Conservation (phyloP, 2,888 invertebrate species). For the Drosophila mercatorum region DNA sequence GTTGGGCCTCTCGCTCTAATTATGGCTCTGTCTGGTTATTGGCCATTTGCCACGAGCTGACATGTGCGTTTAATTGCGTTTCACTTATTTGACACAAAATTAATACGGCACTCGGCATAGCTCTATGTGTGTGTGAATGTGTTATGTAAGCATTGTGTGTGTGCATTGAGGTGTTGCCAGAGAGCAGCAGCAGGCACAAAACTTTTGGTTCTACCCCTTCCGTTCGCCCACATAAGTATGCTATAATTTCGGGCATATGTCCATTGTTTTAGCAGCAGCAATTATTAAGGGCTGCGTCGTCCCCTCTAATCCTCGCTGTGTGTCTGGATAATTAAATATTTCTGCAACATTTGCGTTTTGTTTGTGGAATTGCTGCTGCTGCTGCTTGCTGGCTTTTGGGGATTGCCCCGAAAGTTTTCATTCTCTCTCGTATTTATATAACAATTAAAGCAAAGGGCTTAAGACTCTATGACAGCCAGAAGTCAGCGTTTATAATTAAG, state of each 20-base stretch:
- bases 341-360: constrained; percentile 72
- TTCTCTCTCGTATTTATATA: constrained; percentile 7
- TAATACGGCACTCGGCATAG: constrained; percentile 64
- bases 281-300: constrained; percentile 28
- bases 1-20: not conserved
- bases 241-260: constrained; percentile 57
- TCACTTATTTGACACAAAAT: constrained; percentile 81
- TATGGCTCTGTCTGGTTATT: constrained; percentile 54
- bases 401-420: not conserved
- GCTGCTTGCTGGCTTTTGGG: constrained; percentile 5
- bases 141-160: constrained; percentile 17
- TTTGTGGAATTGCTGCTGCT: not conserved
- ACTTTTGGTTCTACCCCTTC: constrained; percentile 13
- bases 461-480: not conserved
- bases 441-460: constrained; percentile 2
- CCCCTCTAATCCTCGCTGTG: constrained; percentile 1
- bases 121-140: not conserved
- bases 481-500: constrained; percentile 18
- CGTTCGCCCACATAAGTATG: constrained; percentile 54
- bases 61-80: constrained; percentile 81
- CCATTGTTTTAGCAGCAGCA: constrained; percentile 34
- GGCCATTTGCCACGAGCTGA: constrained; percentile 72
- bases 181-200: constrained; percentile 7
- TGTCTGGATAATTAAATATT: constrained; percentile 72
- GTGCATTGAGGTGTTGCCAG: constrained; percentile 27